Evolutionary conservation across 1,140 invertebrate genomes (phyloP).

Genomic region (Bactericera cockerelli): DNA sequence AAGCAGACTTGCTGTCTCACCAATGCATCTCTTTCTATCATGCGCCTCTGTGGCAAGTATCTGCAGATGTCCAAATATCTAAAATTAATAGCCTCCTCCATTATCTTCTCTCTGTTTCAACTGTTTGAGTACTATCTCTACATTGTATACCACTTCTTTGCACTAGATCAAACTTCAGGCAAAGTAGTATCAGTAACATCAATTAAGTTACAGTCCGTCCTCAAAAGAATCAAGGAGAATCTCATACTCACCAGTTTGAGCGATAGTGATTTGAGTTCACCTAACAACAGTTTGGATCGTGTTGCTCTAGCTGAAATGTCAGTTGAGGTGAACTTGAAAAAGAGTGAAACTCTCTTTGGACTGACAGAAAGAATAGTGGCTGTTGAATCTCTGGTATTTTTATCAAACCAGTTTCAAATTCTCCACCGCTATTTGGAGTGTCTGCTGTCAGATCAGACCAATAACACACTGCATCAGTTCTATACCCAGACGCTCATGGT

Average conservation of each 20-base stretch:
- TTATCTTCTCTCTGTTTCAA: slow-evolving; percentile 78
- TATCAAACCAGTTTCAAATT: slow-evolving; percentile 70
- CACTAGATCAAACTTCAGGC: slow-evolving; percentile 47
- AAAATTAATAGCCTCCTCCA: slow-evolving; percentile 79
- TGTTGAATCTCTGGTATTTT: slow-evolving; percentile 80
- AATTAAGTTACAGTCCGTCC: slow-evolving; percentile 15
- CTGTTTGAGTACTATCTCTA: slow-evolving; percentile 92
- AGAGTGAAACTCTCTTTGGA: slow-evolving; percentile 58
- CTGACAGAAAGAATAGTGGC: slow-evolving; percentile 74
- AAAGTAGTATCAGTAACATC: slow-evolving; percentile 11
- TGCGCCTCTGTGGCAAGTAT: slow-evolving; percentile 82
- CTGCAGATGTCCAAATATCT: slow-evolving; percentile 86
- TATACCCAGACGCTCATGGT: slow-evolving; percentile 51
- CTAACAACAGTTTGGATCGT: background rate
- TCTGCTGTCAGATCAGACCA: slow-evolving; percentile 43
- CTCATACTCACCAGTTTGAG: background rate
- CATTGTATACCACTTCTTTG: slow-evolving; percentile 79
- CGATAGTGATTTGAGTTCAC: background rate
- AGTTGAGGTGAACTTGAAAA: slow-evolving; percentile 49
- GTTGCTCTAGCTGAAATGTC: slow-evolving; percentile 38
- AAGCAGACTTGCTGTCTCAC: slow-evolving; percentile 43
- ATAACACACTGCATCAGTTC: slow-evolving; percentile 56
- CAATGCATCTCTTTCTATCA: slow-evolving; percentile 83
- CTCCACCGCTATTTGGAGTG: slow-evolving; percentile 68
- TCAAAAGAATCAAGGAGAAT: slow-evolving; percentile 13